Base-by-base conservation (phyloP, 2,888 invertebrate genomes). In the Epinotia nisella region DNA sequence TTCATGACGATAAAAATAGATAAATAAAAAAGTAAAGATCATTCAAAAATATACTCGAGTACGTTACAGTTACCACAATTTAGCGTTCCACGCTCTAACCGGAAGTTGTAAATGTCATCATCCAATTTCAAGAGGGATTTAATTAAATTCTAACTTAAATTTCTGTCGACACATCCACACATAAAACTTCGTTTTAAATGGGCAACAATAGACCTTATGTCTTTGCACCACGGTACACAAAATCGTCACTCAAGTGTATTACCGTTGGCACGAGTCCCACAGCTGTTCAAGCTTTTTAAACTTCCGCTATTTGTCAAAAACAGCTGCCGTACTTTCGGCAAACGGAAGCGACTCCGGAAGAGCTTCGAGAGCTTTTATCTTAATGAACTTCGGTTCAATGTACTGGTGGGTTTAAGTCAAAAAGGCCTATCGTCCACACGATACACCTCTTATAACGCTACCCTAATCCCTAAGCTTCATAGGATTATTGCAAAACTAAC, bases 341-440 rank as follows among this genome's bases (percentile, higher is more conserved):
- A 35, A 29, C 64, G 74, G 72, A 74, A 68, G 74, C 74, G 75
- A 74, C 71, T 76, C 74, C 59, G 78, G 76, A 77, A 75, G 70
- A 41, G 53, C 70, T 75, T 70, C 35, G 75, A 74, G 75, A 76
- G 80, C 80, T 82, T 82, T 84, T 83, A 85, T 84, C 83, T 80
- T 79, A 81, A 81, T 80, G 77, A 78, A 55, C 66, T 67, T 24
- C 17, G 17, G 62, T 10, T 62, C 62, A 62, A 29, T 49, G 62
- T 13, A 29, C 62, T 45, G n/a, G 49, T 17, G 49, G 7, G 17
- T 10, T 5, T 17, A 45, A 21, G 45, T 21, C 45, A 41, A 61
- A 61, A 61, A 1, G 45, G 45, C n/a, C 15, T 49, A 49, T 49
- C 4, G 15, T 7, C 49, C 7, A n/a, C n/a, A 4, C n/a, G 49